Conservation (phyloP, 2,797 vertebrate genomes). For the Garrulus glandarius region DNA sequence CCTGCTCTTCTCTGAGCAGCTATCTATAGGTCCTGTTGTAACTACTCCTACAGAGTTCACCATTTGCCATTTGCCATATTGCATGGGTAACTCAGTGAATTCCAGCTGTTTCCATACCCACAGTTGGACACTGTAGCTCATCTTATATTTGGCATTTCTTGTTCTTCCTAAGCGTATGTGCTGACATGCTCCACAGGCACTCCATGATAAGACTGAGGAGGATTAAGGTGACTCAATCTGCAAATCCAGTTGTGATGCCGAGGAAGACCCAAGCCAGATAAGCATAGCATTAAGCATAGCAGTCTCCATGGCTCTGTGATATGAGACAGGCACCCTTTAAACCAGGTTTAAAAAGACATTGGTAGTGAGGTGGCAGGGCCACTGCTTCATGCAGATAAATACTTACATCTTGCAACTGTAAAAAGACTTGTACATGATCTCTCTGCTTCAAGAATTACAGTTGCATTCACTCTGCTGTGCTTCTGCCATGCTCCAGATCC, state of each 20-base stretch:
- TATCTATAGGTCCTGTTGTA: neutral
- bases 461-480: neutral
- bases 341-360: neutral
- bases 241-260: neutral
- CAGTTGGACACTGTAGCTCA: neutral
- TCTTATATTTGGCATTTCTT: neutral
- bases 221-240: neutral
- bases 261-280: neutral
- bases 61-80: neutral
- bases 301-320: neutral
- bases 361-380: neutral
- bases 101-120: neutral
- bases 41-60: neutral
- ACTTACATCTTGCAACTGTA: neutral
- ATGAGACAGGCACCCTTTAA: neutral
- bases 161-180: neutral
- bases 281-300: neutral
- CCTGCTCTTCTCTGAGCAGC: neutral
- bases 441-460: neutral
- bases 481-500: neutral
- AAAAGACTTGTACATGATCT: neutral
- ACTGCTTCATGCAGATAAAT: neutral
- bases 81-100: neutral
- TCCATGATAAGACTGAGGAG: neutral
- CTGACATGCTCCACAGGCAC: neutral